Base-by-base conservation (phyloP, 2,113 vertebrate genomes). In the Silurus meridionalis region DNA sequence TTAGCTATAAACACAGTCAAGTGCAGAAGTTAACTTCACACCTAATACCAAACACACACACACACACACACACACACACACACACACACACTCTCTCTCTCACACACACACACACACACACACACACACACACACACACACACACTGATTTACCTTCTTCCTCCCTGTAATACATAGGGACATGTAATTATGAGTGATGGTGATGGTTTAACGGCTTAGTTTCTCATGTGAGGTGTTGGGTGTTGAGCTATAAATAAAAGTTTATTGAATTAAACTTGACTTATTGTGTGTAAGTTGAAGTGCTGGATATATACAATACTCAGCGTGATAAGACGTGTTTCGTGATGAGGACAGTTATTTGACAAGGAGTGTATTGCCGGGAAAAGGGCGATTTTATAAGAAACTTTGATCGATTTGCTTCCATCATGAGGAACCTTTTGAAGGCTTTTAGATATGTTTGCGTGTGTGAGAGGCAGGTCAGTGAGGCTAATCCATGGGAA, bases 401-500 rank as follows among this genome's bases (percentile, higher is more conserved):
- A 60, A 60, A 10, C 57, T 58, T 15, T 80, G 25, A 14, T 57
- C 25, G 57, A 60, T 60, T 80, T 60, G 57, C 17, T 60, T 86
- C 28, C n/a, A 11, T 86, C 80, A 61, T 71, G 69, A 75, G 55
- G 19, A 28, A 55, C 8, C 50, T 80, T 79, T 85, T 72, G 23
- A 82, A 78, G 71, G 71, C 60, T 77, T 81, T 80, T 77, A 46
- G 75, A 17, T 46, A 50, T 86, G 74, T 57, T 37, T 80, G 48
- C 14, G 78, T 78, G 72, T 83, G 84, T 60, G 55, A 85, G 79
- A 77, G 78, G 78, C 83, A 83, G 85, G 86, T 86, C 82, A 84
- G 87, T 52, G 80, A 75, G 46, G 37, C n/a, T 85, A 82, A 96
- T 96, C 98, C 97, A 97, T 99, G 98, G 97, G 98, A 99, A 99